phyloP scores from a whole-genome alignment of 37 sponge, comb jelly and placozoan species.

The Chondrilla cf. caribensis region DNA sequence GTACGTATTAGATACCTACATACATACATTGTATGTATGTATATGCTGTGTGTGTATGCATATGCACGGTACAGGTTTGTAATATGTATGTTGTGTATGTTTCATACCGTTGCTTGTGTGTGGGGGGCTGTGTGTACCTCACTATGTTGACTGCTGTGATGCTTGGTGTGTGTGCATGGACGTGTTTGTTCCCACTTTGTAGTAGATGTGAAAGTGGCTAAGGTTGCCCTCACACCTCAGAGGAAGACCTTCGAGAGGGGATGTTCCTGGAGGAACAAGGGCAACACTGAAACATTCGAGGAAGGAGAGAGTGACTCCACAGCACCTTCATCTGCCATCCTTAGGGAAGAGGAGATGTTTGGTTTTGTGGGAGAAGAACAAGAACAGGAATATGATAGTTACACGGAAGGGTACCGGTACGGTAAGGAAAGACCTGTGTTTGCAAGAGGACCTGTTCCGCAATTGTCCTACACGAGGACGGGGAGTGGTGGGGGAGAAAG shows the following conservation, averaged over 20 bases:
- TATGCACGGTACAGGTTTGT: background rate
- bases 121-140: too few relatives aligned
- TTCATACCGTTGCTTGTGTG: too few relatives aligned
- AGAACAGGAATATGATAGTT: background rate
- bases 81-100: too few relatives aligned
- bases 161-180: background rate
- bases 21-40: too few relatives aligned
- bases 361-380: background rate
- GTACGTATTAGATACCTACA: too few relatives aligned
- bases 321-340: background rate
- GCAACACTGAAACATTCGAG: background rate
- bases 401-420: too few relatives aligned
- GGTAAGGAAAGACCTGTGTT: too few relatives aligned
- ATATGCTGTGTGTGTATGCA: background rate
- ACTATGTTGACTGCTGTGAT: background rate
- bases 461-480: background rate
- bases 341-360: background rate
- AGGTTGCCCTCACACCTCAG: constrained; percentile 69
- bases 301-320: background rate
- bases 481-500: background rate
- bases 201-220: constrained; percentile 11
- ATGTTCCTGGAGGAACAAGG: constrained; percentile 55
- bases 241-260: constrained; percentile 65
- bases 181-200: background rate
- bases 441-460: background rate